Base-by-base conservation (phyloP, 2,113 vertebrate species). In the Oryzias celebensis region DNA sequence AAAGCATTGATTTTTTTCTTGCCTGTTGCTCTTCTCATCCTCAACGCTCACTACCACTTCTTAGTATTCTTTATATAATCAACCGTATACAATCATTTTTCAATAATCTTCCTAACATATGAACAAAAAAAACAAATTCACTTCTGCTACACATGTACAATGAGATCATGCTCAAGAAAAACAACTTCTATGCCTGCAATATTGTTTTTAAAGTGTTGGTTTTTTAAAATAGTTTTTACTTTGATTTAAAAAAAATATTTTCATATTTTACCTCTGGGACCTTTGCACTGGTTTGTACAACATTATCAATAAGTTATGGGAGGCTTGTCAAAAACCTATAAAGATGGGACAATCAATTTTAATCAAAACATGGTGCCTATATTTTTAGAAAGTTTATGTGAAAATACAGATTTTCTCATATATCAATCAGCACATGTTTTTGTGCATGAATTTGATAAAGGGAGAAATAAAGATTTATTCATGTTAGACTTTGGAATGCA, bases 11-110 rank as follows among this genome's bases (percentile, higher is more conserved):
- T 66, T 52, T 18, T 65, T 23, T 17, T 22, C 59, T 49, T 31
- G 8, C 8, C 56, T 71, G 49, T 62, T 42, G 44, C 62, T 55
- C 73, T 61, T 66, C 5, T 63, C 18, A 46, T 23, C 3, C 58
- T 50, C 47, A 66, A 50, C 1, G 0, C 17, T 16, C 5, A 18
- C 17, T 4, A 28, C 12, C 20, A 5, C 44, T 52, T 54, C 42
- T 71, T 61, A 57, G 58, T 66, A 50, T 59, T 68, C 17, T n/a
- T 73, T 31, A 78, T 56, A 41, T 50, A 64, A 16, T 70, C 55
- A 24, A 26, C 67, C 28, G 55, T 15, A 14, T 56, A 8, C 26
- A 50, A 74, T 71, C 49, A 58, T 58, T 24, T 12, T 44, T 23
- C 7, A 46, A 41, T 7, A 24, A 31, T 4, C 15, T 46, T 48